Conservation (phyloP, 1,140 invertebrate genomes). For the Galendromus occidentalis region DNA sequence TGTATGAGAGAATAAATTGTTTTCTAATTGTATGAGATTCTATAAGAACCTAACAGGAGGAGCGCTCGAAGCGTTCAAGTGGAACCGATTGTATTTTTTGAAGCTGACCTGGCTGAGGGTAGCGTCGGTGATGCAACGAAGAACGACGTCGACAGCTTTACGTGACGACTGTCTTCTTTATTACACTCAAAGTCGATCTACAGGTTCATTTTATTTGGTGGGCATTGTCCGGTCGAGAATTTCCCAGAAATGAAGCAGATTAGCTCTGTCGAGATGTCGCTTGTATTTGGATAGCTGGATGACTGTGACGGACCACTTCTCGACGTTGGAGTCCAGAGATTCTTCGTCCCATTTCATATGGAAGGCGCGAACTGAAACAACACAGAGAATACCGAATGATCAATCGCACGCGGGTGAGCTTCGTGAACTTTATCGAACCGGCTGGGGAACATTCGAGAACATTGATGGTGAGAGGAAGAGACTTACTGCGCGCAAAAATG, state of each 20-base stretch:
- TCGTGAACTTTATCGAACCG: neutral
- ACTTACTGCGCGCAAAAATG: slow-evolving; percentile 82
- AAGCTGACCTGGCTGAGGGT: no score
- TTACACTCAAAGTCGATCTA: no score
- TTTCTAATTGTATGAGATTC: no score
- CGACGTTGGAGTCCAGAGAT: slow-evolving; percentile 77
- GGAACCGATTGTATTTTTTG: no score
- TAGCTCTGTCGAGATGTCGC: slow-evolving; percentile 85
- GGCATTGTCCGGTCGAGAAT: slow-evolving; percentile 52
- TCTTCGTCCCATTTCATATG: slow-evolving; percentile 94
- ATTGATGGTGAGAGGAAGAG: neutral
- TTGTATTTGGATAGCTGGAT: slow-evolving; percentile 76
- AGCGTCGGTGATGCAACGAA: no score
- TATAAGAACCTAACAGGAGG: no score
- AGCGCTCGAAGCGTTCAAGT: no score
- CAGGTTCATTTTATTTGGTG: no score
- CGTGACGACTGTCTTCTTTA: no score
- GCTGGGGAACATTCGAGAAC: neutral
- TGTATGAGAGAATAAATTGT: no score
- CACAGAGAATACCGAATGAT: neutral
- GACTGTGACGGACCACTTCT: slow-evolving; percentile 83
- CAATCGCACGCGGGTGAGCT: slow-evolving; percentile 23
- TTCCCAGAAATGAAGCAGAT: slow-evolving; percentile 91
- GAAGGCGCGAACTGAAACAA: slow-evolving; percentile 69
- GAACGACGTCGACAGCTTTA: no score